phyloP scores from a whole-genome alignment of 2,888 invertebrate species.

The Lordiphosa fenestrarum region DNA sequence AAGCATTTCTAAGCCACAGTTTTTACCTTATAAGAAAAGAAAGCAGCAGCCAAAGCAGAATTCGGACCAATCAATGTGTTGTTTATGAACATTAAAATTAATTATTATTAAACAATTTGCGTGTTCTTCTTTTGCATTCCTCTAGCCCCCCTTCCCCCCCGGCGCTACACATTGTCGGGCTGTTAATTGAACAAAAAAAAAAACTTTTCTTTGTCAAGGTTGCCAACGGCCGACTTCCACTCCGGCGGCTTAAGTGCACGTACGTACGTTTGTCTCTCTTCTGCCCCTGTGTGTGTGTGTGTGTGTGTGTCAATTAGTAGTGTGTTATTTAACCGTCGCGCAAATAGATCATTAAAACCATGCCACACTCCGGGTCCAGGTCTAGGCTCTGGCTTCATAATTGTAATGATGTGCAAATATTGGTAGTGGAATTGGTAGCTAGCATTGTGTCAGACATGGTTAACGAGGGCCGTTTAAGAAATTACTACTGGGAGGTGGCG shows the following conservation, averaged over 20 bases:
- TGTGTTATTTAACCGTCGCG: conserved; percentile 50
- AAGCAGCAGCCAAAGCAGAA: conserved; percentile 54
- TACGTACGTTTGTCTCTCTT: conserved; percentile 13
- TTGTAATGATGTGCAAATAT: conserved; percentile 68
- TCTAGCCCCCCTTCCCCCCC: neutral
- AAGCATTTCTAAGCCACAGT: conserved; percentile 67
- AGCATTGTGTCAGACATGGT: conserved; percentile 12
- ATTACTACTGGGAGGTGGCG: conserved; percentile 46
- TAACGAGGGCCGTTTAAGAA: conserved; percentile 19
- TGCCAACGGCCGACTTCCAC: conserved; percentile 33
- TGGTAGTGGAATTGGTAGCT: conserved; percentile 28
- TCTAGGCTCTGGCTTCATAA: conserved; percentile 17
- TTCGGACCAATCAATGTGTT: conserved; percentile 60
- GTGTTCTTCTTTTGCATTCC: conserved; percentile 17
- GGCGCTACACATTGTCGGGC: conserved; percentile 10
- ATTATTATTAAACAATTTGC: conserved; percentile 34
- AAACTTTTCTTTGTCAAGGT: conserved; percentile 66
- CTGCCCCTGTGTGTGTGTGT: conserved; percentile 34
- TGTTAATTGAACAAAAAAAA: conserved; percentile 49
- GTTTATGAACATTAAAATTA: conserved; percentile 25
- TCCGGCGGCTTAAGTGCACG: conserved; percentile 26
- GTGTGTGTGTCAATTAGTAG: conserved; percentile 52
- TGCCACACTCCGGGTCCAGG: conserved; percentile 26
- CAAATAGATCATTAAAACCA: conserved; percentile 45
- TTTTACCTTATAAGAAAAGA: conserved; percentile 64